Evolutionary conservation across 2,888 invertebrate genomes (phyloP).

Genomic region (Stenodema calcarata): DNA sequence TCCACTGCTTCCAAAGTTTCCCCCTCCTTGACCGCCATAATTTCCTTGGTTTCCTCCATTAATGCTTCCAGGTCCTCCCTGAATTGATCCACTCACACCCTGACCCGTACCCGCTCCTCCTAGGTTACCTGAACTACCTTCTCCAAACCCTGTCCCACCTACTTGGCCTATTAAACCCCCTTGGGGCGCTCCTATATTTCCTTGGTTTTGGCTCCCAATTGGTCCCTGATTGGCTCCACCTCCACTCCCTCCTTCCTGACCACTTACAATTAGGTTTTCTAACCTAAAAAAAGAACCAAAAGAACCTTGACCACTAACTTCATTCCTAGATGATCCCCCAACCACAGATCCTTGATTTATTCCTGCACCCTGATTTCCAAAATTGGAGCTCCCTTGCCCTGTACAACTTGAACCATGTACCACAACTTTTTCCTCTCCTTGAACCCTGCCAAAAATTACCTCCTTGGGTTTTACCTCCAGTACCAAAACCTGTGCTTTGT

Average conservation of each 20-base stretch:
- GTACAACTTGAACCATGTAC: neutral
- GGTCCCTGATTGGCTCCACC: neutral
- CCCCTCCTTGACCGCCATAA: neutral
- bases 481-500: conserved; percentile 8
- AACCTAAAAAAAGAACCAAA: neutral
- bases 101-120: neutral
- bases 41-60: neutral
- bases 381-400: neutral
- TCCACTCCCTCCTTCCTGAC: neutral
- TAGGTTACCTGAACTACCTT: neutral
- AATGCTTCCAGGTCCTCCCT: neutral
- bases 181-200: neutral
- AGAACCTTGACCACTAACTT: neutral
- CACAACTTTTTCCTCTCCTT: too few species aligned
- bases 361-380: neutral
- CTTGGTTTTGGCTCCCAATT: neutral
- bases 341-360: neutral
- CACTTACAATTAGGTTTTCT: neutral
- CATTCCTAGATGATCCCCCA: neutral
- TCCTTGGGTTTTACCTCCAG: neutral
- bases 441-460: neutral
- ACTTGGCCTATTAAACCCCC: conserved; percentile 15
- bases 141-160: neutral
- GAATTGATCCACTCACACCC: too few species aligned
- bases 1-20: neutral